These are phyloP conservation scores for Tyria jacobaeae DNA, from an alignment of 2,888 invertebrate species.

Conservation along the genomic window DNA sequence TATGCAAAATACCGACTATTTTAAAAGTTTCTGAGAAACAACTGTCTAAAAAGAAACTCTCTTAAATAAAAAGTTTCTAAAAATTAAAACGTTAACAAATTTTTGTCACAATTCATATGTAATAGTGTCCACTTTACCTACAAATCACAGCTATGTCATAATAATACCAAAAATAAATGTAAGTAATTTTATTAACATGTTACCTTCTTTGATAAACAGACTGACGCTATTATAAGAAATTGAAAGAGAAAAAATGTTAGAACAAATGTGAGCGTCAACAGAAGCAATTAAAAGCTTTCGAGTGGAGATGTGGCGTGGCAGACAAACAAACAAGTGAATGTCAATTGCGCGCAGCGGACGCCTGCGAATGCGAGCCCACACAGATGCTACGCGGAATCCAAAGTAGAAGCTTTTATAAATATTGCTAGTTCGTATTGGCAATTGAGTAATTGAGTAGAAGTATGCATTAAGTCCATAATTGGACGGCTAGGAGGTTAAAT, in stretches of 20 bases:
- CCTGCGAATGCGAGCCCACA: constrained; percentile 62
- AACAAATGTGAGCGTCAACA: constrained; percentile 58
- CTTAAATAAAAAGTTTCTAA: constrained; percentile 5
- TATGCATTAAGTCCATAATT: background rate
- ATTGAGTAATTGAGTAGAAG: constrained; percentile 1
- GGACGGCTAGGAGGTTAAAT: background rate
- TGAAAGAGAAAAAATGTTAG: constrained; percentile 42
- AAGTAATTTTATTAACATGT: background rate
- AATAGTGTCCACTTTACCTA: constrained; percentile 4
- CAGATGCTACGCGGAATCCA: constrained; percentile 67
- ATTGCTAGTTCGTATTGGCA: background rate
- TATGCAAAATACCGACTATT: constrained; percentile 30
- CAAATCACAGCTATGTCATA: background rate
- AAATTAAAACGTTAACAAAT: background rate
- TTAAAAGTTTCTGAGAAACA: constrained; percentile 14
- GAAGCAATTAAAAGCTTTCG: constrained; percentile 70
- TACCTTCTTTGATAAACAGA: constrained; percentile 1
- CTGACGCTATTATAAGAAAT: constrained; percentile 8
- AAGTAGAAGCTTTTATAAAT: constrained; percentile 16
- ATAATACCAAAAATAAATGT: background rate
- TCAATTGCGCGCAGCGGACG: constrained; percentile 74
- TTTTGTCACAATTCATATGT: background rate
- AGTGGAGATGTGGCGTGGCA: constrained; percentile 60
- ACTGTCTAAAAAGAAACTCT: background rate
- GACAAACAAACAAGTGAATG: constrained; percentile 56